Evolutionary conservation across 2,113 vertebrate genomes (phyloP).

Genomic region (Xenopus laevis): DNA sequence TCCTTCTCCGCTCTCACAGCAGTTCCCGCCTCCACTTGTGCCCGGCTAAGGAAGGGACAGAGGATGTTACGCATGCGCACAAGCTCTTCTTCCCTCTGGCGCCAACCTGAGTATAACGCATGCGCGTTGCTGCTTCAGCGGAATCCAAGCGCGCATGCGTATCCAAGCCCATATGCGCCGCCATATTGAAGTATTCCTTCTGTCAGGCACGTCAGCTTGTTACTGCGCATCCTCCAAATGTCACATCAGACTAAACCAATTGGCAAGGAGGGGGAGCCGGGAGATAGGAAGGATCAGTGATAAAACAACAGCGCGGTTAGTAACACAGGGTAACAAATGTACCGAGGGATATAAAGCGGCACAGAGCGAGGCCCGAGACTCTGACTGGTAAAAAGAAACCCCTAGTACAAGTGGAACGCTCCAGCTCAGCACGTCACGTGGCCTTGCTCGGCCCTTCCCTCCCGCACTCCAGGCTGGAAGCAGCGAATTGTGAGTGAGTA

Average conservation of each 20-base stretch:
- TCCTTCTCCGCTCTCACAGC: too few species aligned
- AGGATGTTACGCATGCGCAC: background rate
- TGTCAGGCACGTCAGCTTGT: background rate
- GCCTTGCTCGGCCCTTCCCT: background rate
- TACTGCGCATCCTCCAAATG: background rate
- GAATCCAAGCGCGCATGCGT: background rate
- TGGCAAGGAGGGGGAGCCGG: background rate
- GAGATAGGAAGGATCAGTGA: background rate
- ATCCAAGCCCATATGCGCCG: background rate
- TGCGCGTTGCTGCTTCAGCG: background rate
- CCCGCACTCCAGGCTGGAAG: constrained; percentile 51
- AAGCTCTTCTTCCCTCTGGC: background rate
- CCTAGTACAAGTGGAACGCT: background rate
- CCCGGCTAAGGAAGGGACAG: too few species aligned
- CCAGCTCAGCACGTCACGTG: background rate
- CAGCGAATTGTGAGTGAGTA: too few species aligned
- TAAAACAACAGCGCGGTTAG: too few species aligned
- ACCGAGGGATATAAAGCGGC: too few species aligned
- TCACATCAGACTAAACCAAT: background rate
- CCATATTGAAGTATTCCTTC: too few species aligned
- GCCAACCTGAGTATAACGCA: background rate
- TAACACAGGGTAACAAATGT: too few species aligned
- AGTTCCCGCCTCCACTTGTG: too few species aligned
- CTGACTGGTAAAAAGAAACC: background rate
- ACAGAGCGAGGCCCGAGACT: too few species aligned